A percentile compares a stretch with the other conserved stretches of the same genome.
Conservation (phyloP, 1,140 invertebrate species). For the Polypedilum vanderplanki region DNA sequence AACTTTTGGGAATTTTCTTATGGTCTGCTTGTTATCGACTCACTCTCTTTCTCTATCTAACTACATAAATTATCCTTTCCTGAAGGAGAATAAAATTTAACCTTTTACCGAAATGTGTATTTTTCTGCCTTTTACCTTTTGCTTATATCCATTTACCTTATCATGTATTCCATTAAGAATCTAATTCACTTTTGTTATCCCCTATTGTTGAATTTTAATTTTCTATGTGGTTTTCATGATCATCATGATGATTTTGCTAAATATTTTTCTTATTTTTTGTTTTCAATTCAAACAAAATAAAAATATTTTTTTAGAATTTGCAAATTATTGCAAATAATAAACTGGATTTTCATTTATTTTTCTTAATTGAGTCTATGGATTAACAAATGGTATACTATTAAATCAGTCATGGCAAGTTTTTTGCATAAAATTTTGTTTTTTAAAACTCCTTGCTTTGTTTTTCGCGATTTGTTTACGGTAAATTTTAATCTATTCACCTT, state of each 20-base stretch:
- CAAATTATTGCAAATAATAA: too few species aligned
- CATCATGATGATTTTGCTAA: neutral
- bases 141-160: neutral
- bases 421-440: too few species aligned
- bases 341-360: too few species aligned
- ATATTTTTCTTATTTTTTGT: neutral
- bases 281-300: neutral
- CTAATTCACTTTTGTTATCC: constrained; percentile 17
- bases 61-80: constrained; percentile 12
- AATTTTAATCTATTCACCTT: too few species aligned
- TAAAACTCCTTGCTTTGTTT: too few species aligned
- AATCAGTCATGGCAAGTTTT: too few species aligned
- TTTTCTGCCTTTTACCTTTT: neutral
- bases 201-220: neutral
- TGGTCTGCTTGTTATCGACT: neutral
- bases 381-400: too few species aligned
- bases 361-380: too few species aligned
- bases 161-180: constrained; percentile 14
- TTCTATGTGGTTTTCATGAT: neutral
- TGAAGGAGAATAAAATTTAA: neutral
- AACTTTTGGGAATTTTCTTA: neutral
- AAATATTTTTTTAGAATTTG: too few species aligned
- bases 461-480: too few species aligned
- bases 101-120: neutral
- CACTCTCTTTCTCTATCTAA: neutral